Percentiles rank a stretch among this genome's conserved stretches.
phyloP scores from a whole-genome alignment of 2,888 invertebrate species.

The Itoplectis maculator region DNA sequence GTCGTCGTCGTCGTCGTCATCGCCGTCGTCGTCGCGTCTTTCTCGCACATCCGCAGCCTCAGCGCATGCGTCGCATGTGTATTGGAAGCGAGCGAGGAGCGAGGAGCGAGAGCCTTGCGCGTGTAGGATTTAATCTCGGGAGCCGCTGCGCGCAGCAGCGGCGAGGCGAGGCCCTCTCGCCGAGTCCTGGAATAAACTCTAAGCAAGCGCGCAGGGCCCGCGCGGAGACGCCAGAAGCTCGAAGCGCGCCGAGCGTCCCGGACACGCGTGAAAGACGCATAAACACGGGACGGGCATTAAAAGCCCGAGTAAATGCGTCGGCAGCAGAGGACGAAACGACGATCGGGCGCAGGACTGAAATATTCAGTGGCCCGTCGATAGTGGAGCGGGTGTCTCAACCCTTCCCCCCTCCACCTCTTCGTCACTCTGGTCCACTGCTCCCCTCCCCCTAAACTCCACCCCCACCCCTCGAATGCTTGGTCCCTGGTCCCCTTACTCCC shows the following conservation, averaged over 20 bases:
- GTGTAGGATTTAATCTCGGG: conserved; percentile 74
- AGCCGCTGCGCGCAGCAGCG: too few species aligned
- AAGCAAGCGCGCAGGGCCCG: conserved; percentile 13
- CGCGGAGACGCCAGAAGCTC: conserved; percentile 15
- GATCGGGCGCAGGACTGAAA: conserved; percentile 75
- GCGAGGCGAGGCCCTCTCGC: too few species aligned
- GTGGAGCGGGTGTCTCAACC: too few species aligned
- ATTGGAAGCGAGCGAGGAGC: conserved; percentile 19
- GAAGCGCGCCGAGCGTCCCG: too few species aligned
- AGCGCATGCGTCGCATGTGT: neutral
- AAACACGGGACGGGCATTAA: conserved; percentile 8
- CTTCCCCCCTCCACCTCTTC: too few species aligned
- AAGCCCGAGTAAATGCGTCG: conserved; percentile 24
- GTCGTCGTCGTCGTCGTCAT: too few species aligned
- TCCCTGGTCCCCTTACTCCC: too few species aligned
- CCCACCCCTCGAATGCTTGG: too few species aligned
- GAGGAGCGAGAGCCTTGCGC: conserved; percentile 55
- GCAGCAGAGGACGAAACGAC: conserved; percentile 35
- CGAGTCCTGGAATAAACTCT: conserved; percentile 61
- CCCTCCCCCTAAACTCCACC: too few species aligned
- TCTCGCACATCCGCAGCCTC: too few species aligned
- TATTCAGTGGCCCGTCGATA: conserved; percentile 77
- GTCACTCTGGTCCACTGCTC: too few species aligned
- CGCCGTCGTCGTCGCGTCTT: too few species aligned
- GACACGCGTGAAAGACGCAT: conserved; percentile 24